Evolutionary conservation across 2,797 vertebrate genomes (phyloP).

Genomic region (Peromyscus aztecus): DNA sequence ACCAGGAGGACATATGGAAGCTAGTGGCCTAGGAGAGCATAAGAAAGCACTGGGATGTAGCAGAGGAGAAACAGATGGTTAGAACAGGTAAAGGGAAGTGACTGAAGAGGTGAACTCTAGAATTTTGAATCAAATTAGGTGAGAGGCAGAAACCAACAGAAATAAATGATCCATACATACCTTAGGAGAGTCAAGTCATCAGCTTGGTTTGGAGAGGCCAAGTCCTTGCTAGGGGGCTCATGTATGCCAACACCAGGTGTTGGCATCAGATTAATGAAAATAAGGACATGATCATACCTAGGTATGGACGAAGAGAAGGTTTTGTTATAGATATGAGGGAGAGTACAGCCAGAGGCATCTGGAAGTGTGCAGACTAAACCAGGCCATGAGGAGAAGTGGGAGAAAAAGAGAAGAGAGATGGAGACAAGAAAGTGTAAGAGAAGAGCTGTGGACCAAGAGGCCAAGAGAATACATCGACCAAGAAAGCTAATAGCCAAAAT

Average conservation of each 20-base stretch:
- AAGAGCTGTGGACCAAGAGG: neutral
- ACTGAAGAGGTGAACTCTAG: neutral
- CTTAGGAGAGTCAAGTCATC: neutral
- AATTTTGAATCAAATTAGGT: neutral
- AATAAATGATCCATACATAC: neutral
- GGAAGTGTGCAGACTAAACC: neutral
- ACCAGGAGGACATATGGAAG: neutral
- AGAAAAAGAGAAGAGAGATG: neutral
- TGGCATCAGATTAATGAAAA: neutral
- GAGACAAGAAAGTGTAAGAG: neutral
- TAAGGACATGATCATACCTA: neutral
- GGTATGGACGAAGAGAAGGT: neutral
- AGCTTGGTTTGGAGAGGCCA: neutral
- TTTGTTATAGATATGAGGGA: neutral
- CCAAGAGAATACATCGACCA: neutral
- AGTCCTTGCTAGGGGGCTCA: neutral
- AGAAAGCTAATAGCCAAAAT: neutral
- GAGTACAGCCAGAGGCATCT: neutral
- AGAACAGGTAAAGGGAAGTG: neutral
- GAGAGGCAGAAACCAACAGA: neutral
- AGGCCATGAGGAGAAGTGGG: neutral
- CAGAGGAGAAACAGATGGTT: neutral
- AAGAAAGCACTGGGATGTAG: neutral
- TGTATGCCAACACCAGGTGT: neutral
- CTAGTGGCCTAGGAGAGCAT: neutral